A percentile compares a stretch with the other conserved stretches of the same genome.
Conservation (phyloP, 2,113 vertebrate genomes). For the Trogon surrucura region DNA sequence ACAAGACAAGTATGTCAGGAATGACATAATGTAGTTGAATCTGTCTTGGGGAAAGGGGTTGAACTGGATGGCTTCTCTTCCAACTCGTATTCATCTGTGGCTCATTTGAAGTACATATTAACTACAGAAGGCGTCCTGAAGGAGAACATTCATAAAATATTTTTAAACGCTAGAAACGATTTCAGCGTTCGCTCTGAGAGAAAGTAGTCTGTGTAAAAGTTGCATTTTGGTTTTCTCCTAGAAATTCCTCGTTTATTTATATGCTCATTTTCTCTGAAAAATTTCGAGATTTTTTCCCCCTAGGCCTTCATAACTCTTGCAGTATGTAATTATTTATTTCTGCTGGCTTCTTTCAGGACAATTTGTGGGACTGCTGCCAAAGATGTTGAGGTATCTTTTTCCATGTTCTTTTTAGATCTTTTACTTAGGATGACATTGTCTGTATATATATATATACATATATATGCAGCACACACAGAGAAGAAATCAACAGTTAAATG, state of each 20-base stretch:
- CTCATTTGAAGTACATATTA: neutral
- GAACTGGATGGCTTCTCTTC: neutral
- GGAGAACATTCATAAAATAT: neutral
- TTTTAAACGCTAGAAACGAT: neutral
- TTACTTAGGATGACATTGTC: neutral
- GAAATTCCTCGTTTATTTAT: neutral
- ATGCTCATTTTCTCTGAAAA: neutral
- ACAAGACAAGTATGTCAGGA: slow-evolving; percentile 23
- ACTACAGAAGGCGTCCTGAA: neutral
- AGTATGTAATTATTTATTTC: slow-evolving; percentile 29
- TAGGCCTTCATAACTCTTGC: slow-evolving; percentile 1
- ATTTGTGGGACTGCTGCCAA: slow-evolving; percentile 38
- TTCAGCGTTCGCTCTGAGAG: neutral
- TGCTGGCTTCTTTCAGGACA: neutral
- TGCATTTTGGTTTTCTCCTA: neutral
- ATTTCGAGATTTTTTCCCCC: neutral
- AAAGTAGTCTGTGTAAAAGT: neutral
- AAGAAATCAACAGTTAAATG: neutral
- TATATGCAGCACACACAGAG: neutral
- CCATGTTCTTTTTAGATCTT: neutral
- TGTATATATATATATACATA: neutral
- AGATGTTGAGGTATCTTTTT: slow-evolving; percentile 54
- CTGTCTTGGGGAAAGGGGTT: neutral
- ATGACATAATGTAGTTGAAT: slow-evolving; percentile 2
- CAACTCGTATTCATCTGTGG: neutral